Evolutionary conservation across 2,113 vertebrate species (phyloP), one percentile per base, ranked within the genome.

Genomic region (Cacatua alba): DNA sequence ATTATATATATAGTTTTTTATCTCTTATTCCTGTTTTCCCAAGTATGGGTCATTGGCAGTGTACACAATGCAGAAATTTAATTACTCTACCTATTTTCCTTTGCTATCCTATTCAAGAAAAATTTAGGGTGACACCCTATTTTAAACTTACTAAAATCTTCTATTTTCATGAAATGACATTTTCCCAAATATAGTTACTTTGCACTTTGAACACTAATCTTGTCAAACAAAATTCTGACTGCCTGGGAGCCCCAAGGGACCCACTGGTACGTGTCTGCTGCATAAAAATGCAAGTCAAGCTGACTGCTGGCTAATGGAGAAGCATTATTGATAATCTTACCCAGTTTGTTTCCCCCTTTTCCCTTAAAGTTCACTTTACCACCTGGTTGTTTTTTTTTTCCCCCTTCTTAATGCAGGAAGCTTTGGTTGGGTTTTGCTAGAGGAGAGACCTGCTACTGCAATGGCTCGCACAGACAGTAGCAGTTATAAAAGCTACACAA

Each of bases 221-320:
- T n/a, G 24, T 5, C 28, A 1, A 29, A 53, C 16, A 20, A 2
- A 67, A 4, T 17, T 13, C 29, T 24, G 59, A 29, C 44, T 15
- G 28, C 41, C 46, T 39, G 24, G 75, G 65, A 77, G 74, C 57
- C 60, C 49, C 3, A 7, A 51, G 46, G 35, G 55, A 51, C 43
- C 21, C 46, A 18, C 16, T 48, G 14, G 41, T 1, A 26, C 0
- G 1, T 2, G 24, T 6, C 8, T n/a, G 25, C 0, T 14, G 35
- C 7, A 12, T 7, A 20, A 9, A 46, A 33, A 49, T 2, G 5
- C 28, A 17, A 6, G 18, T 19, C 31, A 51, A 67, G 86, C 62
- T n/a, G 9, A 7, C 3, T 2, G 1, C 3, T 18, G 72, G 28
- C 67, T 39, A 18, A 3, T 4, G 20, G 25, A 51, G 44, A 39